phyloP scores from a whole-genome alignment of 2,113 vertebrate genomes.

The Gadus macrocephalus region DNA sequence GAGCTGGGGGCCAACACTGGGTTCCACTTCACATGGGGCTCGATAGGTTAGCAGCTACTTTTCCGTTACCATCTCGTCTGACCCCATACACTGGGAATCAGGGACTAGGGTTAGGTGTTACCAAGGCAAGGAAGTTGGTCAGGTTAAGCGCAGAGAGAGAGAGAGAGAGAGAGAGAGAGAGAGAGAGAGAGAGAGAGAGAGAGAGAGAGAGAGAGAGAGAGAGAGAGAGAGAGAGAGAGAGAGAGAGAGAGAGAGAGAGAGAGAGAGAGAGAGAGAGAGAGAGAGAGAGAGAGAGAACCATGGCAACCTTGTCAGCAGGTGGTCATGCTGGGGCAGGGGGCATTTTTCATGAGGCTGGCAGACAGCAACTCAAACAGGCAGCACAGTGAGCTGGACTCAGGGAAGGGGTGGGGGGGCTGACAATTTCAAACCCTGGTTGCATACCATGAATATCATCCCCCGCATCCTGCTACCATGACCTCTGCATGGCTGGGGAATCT shows the following conservation, averaged over 20 bases:
- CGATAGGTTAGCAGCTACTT: conserved; percentile 23
- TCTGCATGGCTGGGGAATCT: too few species aligned
- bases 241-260: neutral
- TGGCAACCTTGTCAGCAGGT: conserved; percentile 47
- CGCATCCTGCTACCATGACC: too few species aligned
- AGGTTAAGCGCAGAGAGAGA: conserved; percentile 18
- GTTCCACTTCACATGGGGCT: neutral
- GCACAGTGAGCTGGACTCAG: conserved; percentile 2
- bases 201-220: conserved; percentile 20
- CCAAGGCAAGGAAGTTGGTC: conserved; percentile 44
- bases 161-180: too few species aligned
- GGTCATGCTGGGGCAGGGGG: conserved; percentile 17
- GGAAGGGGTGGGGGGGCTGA: neutral
- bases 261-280: conserved; percentile 17
- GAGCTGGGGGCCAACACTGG: neutral
- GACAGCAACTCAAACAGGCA: conserved; percentile 39
- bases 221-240: conserved; percentile 10
- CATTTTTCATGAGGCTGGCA: conserved; percentile 27
- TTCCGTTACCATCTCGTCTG: neutral
- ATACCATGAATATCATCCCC: too few species aligned
- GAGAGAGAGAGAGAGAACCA: conserved; percentile 42
- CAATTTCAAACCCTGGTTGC: too few species aligned
- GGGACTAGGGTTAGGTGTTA: conserved; percentile 30
- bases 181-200: neutral
- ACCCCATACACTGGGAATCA: neutral